phyloP scores from a whole-genome alignment of 2,888 invertebrate genomes.

The Drosophila suboccidentalis region DNA sequence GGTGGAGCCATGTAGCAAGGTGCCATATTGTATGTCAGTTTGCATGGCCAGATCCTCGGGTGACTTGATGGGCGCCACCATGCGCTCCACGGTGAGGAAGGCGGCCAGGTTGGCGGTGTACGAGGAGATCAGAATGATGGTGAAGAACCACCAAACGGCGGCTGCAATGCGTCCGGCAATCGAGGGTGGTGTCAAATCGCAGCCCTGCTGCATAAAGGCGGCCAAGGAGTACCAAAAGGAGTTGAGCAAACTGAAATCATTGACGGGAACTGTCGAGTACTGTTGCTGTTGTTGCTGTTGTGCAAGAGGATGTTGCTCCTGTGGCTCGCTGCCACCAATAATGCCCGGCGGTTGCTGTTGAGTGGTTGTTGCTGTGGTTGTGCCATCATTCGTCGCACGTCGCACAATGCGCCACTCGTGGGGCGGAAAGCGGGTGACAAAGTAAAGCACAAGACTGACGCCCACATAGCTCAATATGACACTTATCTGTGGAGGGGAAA shows the following conservation, averaged over 20 bases:
- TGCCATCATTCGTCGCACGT: slow-evolving; percentile 49
- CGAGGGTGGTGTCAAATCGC: slow-evolving; percentile 97
- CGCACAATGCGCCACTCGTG: slow-evolving; percentile 96
- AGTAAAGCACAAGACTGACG: slow-evolving; percentile 98
- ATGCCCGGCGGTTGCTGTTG: slow-evolving; percentile 83
- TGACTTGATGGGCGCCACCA: slow-evolving; percentile 97
- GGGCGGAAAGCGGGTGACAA: slow-evolving; percentile 98
- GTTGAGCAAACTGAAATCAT: slow-evolving; percentile 97
- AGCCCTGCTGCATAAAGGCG: slow-evolving; percentile 99
- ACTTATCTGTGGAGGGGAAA: slow-evolving; percentile 87
- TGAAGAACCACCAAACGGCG: slow-evolving; percentile 99
- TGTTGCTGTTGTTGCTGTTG: slow-evolving; percentile 43
- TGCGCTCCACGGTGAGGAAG: slow-evolving; percentile 98
- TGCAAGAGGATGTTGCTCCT: slow-evolving; percentile 30
- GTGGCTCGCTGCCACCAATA: slow-evolving; percentile 73
- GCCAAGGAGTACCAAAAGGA: slow-evolving; percentile 99
- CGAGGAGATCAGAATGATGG: slow-evolving; percentile 98
- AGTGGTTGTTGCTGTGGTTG: slow-evolving; percentile 59
- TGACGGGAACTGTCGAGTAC: slow-evolving; percentile 81
- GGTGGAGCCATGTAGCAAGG: slow-evolving; percentile 92
- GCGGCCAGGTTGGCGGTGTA: slow-evolving; percentile 99
- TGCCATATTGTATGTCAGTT: slow-evolving; percentile 96
- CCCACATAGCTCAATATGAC: slow-evolving; percentile 96
- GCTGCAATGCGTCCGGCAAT: slow-evolving; percentile 93
- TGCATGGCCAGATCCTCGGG: slow-evolving; percentile 96